phyloP scores from a whole-genome alignment of 2,888 invertebrate genomes.

The Xestobium rufovillosum region DNA sequence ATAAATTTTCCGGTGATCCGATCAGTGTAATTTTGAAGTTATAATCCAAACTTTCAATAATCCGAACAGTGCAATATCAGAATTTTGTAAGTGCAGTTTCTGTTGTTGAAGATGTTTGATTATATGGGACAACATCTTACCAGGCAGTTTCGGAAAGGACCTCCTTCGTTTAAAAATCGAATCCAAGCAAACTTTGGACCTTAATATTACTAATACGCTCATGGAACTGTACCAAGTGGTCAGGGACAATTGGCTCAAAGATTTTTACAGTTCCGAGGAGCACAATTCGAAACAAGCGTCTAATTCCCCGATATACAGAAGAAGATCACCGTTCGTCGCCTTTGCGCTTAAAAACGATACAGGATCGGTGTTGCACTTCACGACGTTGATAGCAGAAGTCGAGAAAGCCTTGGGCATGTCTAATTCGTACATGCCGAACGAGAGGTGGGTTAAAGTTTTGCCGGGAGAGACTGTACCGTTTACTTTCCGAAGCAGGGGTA shows the following conservation, averaged over 20 bases:
- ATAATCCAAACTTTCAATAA: no score
- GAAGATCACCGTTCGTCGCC: slow-evolving; percentile 87
- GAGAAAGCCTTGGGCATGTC: slow-evolving; percentile 38
- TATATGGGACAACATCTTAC: slow-evolving; percentile 61
- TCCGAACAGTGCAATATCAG: no score
- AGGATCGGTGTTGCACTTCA: slow-evolving; percentile 78
- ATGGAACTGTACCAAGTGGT: slow-evolving; percentile 76
- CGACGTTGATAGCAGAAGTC: slow-evolving; percentile 68
- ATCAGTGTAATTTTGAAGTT: no score
- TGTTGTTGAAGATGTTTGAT: slow-evolving; percentile 49
- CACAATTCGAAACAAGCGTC: slow-evolving; percentile 21
- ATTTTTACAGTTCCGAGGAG: slow-evolving; percentile 51
- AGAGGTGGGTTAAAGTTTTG: slow-evolving; percentile 64
- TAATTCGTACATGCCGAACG: slow-evolving; percentile 40
- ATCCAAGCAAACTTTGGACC: slow-evolving; percentile 67
- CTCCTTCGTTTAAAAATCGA: slow-evolving; percentile 56
- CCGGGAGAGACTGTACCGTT: slow-evolving; percentile 77
- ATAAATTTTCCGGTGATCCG: no score
- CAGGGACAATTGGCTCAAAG: slow-evolving; percentile 79
- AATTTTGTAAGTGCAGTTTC: not conserved
- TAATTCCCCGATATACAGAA: slow-evolving; percentile 57
- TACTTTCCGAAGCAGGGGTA: slow-evolving; percentile 70
- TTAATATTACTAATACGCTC: slow-evolving; percentile 84
- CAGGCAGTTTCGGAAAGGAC: slow-evolving; percentile 50
- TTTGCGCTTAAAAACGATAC: slow-evolving; percentile 90